These are phyloP conservation scores for Carettochelys insculpta DNA, from an alignment of 2,113 vertebrate genomes.

Conservation along the genomic window DNA sequence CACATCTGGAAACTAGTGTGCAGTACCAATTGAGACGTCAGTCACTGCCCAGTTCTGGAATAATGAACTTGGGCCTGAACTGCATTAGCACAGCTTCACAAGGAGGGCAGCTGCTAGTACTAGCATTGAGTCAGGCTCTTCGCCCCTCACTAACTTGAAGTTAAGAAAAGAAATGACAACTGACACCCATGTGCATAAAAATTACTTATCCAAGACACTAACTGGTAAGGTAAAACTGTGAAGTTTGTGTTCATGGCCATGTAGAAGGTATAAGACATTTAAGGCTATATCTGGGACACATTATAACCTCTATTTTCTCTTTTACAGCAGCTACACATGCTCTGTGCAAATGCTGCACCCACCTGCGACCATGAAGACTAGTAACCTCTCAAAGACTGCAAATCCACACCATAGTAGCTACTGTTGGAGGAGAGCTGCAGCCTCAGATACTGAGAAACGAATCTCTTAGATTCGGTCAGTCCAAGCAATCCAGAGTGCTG, in stretches of 20 bases:
- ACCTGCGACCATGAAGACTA: neutral
- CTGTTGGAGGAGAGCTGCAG: neutral
- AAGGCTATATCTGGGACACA: neutral
- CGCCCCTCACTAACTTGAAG: neutral
- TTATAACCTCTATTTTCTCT: neutral
- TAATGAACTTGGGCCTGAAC: neutral
- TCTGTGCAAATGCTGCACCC: accelerated
- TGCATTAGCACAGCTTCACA: neutral
- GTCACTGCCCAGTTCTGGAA: accelerated
- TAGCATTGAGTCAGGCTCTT: neutral
- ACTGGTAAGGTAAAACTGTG: neutral
- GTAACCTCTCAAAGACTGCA: neutral
- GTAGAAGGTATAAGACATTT: neutral
- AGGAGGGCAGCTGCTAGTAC: neutral
- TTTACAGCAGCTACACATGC: neutral
- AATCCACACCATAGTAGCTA: neutral
- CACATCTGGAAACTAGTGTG: neutral
- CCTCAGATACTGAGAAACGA: neutral
- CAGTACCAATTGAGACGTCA: neutral
- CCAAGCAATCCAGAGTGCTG: neutral
- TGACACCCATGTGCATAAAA: too few species aligned
- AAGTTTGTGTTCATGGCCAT: neutral
- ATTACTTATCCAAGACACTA: neutral
- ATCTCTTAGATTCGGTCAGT: neutral
- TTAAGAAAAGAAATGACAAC: too few species aligned